Evolutionary conservation across 2,797 vertebrate species (phyloP).

Genomic region (Tachyglossus aculeatus): DNA sequence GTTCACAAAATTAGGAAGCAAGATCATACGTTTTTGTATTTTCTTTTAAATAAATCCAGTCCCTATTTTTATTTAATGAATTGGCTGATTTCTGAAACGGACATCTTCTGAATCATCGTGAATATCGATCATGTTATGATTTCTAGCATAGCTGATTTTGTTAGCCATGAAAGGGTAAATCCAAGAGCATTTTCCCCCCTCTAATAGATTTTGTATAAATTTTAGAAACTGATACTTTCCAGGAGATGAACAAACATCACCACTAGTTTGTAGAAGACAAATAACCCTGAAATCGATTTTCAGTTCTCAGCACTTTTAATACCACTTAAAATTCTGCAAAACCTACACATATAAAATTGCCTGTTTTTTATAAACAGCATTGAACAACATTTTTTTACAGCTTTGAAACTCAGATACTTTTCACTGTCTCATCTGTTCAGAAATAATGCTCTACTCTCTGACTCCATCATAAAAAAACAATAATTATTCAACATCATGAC

Average conservation of each 20-base stretch:
- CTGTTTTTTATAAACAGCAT: conserved; percentile 10
- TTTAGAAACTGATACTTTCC: no score
- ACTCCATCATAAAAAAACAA: neutral
- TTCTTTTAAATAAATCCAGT: conserved; percentile 24
- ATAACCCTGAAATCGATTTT: neutral
- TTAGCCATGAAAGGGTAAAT: no score
- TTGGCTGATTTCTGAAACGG: neutral
- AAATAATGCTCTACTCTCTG: neutral
- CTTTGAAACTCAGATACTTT: neutral
- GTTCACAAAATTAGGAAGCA: conserved; percentile 19
- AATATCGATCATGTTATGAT: no score
- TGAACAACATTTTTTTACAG: neutral
- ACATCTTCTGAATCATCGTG: neutral
- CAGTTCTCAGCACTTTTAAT: neutral
- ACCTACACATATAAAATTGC: neutral
- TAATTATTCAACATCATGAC: neutral
- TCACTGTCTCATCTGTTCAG: neutral
- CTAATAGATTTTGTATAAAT: no score
- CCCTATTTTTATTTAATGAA: neutral
- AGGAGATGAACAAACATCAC: no score
- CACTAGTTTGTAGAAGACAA: neutral
- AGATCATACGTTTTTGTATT: neutral
- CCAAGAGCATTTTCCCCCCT: no score
- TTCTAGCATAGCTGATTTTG: no score
- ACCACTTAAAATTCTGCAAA: neutral